Conservation (phyloP, 2,113 vertebrate genomes). For the Corynorhinus townsendii region DNA sequence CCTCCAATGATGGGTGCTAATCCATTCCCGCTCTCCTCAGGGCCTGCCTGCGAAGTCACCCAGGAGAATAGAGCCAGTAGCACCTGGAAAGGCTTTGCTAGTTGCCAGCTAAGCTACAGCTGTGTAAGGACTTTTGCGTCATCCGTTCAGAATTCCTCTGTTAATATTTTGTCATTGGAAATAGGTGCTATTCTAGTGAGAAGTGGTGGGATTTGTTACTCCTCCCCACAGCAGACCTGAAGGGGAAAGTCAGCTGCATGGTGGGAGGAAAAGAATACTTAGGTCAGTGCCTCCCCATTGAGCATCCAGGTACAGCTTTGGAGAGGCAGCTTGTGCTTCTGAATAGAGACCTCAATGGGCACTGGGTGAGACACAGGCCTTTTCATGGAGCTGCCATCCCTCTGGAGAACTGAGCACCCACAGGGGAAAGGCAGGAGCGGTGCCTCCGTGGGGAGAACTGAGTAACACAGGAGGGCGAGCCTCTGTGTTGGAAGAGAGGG, state of each 20-base stretch:
- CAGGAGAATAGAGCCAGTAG: not conserved
- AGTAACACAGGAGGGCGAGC: too few species aligned
- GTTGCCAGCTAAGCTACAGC: not conserved
- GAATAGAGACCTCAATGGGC: not conserved
- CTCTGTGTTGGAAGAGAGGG: too few species aligned
- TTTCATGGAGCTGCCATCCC: not conserved
- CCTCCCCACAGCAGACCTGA: not conserved
- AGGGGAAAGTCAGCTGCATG: not conserved
- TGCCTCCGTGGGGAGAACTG: too few species aligned
- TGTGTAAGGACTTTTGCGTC: not conserved
- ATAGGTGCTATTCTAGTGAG: not conserved
- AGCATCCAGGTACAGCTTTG: not conserved
- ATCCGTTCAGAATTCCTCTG: not conserved
- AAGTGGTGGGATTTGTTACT: not conserved
- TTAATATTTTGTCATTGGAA: not conserved
- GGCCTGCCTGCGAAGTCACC: not conserved
- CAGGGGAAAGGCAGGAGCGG: not conserved
- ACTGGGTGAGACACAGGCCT: not conserved
- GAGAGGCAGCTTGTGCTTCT: not conserved
- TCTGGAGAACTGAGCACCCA: not conserved
- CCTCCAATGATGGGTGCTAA: not conserved
- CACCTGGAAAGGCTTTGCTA: not conserved
- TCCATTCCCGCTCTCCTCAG: not conserved
- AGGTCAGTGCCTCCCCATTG: not conserved
- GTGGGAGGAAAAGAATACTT: not conserved